phyloP scores from a whole-genome alignment of 2,888 invertebrate species.

The Macaria liturata region DNA sequence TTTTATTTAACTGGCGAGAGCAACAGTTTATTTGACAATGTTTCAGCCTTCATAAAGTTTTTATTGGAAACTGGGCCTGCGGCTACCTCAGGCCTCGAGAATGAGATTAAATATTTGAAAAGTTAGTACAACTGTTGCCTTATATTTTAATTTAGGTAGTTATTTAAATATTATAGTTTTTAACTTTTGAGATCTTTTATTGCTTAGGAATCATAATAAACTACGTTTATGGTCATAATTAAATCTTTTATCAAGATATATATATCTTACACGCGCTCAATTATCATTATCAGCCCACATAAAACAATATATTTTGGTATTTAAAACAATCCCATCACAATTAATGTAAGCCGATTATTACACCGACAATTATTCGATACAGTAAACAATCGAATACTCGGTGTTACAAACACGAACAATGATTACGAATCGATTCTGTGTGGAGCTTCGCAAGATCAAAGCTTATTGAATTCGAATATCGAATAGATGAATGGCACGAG shows the following conservation, averaged over 20 bases:
- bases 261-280: too few relatives aligned
- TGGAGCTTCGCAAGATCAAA: slow-evolving; percentile 68
- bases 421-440: slow-evolving; percentile 59
- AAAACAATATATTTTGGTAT: too few relatives aligned
- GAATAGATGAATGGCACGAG: slow-evolving; percentile 35
- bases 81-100: too few relatives aligned
- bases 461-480: slow-evolving; percentile 57
- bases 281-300: too few relatives aligned
- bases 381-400: slow-evolving; percentile 50
- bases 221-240: too few relatives aligned
- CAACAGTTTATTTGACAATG: slow-evolving; percentile 70
- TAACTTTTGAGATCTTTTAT: too few relatives aligned
- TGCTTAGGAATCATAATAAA: too few relatives aligned
- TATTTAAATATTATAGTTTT: too few relatives aligned
- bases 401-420: slow-evolving; percentile 71
- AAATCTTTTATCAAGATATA: too few relatives aligned
- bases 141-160: too few relatives aligned
- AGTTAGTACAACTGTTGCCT: too few relatives aligned
- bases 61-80: slow-evolving; percentile 11
- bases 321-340: slow-evolving; percentile 10
- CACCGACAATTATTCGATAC: slow-evolving; percentile 44
- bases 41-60: slow-evolving; percentile 40
- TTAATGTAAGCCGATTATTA: slow-evolving; percentile 51
- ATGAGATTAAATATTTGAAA: too few relatives aligned
- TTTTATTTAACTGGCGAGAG: slow-evolving; percentile 75